phyloP scores from a whole-genome alignment of 2,888 invertebrate genomes.

The Lepidocyrtinus sp. region DNA sequence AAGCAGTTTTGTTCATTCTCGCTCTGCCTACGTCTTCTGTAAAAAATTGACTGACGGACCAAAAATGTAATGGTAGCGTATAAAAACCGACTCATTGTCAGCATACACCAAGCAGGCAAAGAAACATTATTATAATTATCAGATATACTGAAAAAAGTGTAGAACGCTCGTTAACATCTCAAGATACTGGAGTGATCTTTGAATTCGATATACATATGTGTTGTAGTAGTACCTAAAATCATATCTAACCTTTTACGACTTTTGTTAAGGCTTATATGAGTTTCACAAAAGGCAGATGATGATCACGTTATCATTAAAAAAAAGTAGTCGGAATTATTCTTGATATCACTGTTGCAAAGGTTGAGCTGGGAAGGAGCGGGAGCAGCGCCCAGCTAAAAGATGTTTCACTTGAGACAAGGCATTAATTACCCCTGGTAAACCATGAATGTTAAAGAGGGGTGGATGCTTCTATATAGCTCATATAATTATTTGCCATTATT shows the following conservation, averaged over 20 bases:
- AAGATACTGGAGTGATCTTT: constrained; percentile 52
- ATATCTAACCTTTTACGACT: not conserved
- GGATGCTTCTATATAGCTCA: constrained; percentile 48
- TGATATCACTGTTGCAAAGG: constrained; percentile 19
- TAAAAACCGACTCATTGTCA: not conserved
- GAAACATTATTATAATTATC: constrained; percentile 56
- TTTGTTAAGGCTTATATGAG: not conserved
- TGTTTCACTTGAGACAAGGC: constrained; percentile 44
- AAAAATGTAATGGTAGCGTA: not conserved
- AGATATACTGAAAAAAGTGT: constrained; percentile 33
- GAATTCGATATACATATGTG: not conserved
- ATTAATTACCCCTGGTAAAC: constrained; percentile 56
- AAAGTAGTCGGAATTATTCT: constrained; percentile 22
- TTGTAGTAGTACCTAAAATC: not conserved
- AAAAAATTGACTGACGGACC: constrained; percentile 32
- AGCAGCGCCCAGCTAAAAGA: constrained; percentile 22
- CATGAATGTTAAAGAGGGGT: constrained; percentile 59
- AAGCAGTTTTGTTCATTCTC: constrained; percentile 53
- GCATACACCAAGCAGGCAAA: not conserved
- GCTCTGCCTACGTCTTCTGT: not conserved
- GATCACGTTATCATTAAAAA: constrained; percentile 57
- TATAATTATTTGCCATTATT: constrained; percentile 58
- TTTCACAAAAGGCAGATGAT: not conserved
- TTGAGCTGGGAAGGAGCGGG: constrained; percentile 8
- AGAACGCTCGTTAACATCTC: constrained; percentile 54